Base-by-base conservation (phyloP, 2,888 invertebrate genomes). In the Bombylius discolor region DNA sequence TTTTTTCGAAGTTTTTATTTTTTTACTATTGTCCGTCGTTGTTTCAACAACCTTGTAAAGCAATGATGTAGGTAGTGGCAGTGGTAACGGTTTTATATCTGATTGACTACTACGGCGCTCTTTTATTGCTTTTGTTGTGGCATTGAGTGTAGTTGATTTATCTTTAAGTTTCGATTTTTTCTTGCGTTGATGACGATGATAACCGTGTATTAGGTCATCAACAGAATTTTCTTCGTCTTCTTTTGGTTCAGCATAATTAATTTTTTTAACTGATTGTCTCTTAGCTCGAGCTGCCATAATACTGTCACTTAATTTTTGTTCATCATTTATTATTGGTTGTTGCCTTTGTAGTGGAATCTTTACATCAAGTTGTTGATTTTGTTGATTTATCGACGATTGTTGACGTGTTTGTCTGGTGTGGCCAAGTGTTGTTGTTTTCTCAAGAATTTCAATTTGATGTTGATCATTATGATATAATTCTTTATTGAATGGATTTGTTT, bases 31-130 rank as follows among this genome's bases (percentile, higher is more conserved):
- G 23, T 23, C 23, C 23, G 23, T 23, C 23, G 23, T 62, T 0
- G 67, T 62, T 13, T 69, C 70, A 11, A 72, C 70, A 33, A 73
- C 71, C 58, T 73, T 72, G 57, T 72, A 72, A 8, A 73, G 60
- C 1, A 69, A 67, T 5, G 72, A 70, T 0, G 70, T 68, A 14
- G 72, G 70, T 47, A 49, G 45, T 33, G 50, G 36, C 23, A 46
- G 45, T 36, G 50, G 14, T 34, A 36, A 44, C 11, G 50, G 46
- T 50, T 49, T 39, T 13, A 46, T 31, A 14, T 34, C 14, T 23
- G 36, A 46, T n/a, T 32, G 12, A 46, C 44, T 45, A 23, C 46
- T 23, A 46, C n/a, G 7, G 4, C 6, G 5, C 13, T 12, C 11
- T 5, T 14, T 14, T 46, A 7, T 46, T n/a, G 7, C 11, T 5